Base-by-base conservation (phyloP, 2,888 invertebrate genomes). In the Amphipoea oculea region DNA sequence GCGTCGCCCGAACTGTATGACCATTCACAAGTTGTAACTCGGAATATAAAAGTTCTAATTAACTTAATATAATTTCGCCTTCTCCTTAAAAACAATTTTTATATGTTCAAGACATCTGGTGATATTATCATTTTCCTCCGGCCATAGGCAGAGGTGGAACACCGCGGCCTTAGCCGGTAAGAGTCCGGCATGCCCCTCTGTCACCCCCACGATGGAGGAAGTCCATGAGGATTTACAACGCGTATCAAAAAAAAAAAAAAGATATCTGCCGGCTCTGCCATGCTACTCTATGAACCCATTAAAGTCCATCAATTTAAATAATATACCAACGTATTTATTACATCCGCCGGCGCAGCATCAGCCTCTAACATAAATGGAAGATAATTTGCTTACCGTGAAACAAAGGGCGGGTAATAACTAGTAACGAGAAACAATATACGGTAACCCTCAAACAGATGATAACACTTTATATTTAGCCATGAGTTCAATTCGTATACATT, bases 311-410 rank as follows among this genome's bases (percentile, higher is more conserved):
- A 88, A 87, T 81, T 78, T 71, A 78, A 66, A 73, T 74, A 79
- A 73, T 73, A 79, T 29, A 51, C n/a, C 42, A 86, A 79, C 85
- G 86, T 89, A 89, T 91, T 78, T 89, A 89, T 92, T 76, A 73
- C 87, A 89, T 72, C 85, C 86, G 70, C 65, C 72, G 74, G 80
- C 79, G 79, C 81, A 74, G 42, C 84, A 79, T 77, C 79, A 84
- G 84, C 76, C 81, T 80, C 81, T 85, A 76, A 89, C 83, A 48
- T 74, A 81, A 80, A 81, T 79, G 77, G 76, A 75, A 76, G 60
- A 57, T 82, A 85, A 89, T 87, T 78, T 78, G 65, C 78, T 77
- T 65, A 76, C 76, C 80, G 63, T 81, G 81, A 80, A 83, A 89
- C 89, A 88, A 89, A 88, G 85, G 88, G 81, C 73, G 70, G 51